phyloP scores from a whole-genome alignment of 1,140 invertebrate species.

The Drosophila kepulauana region DNA sequence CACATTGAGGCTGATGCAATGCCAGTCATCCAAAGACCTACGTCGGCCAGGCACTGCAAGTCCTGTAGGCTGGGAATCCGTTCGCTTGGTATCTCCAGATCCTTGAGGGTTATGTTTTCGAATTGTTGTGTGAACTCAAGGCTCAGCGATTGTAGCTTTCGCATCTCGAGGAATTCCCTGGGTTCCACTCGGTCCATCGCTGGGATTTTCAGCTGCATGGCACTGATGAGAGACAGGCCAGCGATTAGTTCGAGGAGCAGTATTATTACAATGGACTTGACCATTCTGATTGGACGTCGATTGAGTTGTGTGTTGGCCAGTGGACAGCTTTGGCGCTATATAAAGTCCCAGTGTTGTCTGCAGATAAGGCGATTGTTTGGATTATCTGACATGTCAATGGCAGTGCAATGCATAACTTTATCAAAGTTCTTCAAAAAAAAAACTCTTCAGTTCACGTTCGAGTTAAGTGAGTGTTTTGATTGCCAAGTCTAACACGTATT shows the following conservation, averaged over 20 bases:
- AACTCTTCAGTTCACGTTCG: not conserved
- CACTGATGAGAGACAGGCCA: not conserved
- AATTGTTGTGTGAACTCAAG: conserved; percentile 38
- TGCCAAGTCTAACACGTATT: not conserved
- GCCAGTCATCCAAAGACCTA: conserved; percentile 18
- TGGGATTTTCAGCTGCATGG: not conserved
- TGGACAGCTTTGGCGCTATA: conserved; percentile 11
- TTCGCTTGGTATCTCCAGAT: conserved; percentile 21
- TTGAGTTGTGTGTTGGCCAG: conserved; percentile 13
- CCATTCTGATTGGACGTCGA: conserved; percentile 27
- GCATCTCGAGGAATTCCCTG: conserved; percentile 36
- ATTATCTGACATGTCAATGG: not conserved
- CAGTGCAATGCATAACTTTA: not conserved
- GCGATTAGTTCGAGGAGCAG: not conserved
- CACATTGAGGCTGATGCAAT: conserved; percentile 31
- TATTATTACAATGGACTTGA: conserved; percentile 3
- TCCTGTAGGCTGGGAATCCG: conserved; percentile 47
- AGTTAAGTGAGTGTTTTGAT: not conserved
- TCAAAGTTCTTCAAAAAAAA: not conserved
- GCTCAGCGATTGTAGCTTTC: conserved; percentile 36
- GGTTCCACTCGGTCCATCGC: conserved; percentile 1
- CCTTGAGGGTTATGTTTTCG: conserved; percentile 41
- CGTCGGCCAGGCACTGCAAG: conserved; percentile 57
- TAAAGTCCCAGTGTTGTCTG: not conserved
- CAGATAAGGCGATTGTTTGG: conserved; percentile 14